A percentile compares a stretch with the other conserved stretches of the same genome.
Evolutionary conservation across 2,113 vertebrate genomes (phyloP).

Genomic region (Hystrix brachyura): DNA sequence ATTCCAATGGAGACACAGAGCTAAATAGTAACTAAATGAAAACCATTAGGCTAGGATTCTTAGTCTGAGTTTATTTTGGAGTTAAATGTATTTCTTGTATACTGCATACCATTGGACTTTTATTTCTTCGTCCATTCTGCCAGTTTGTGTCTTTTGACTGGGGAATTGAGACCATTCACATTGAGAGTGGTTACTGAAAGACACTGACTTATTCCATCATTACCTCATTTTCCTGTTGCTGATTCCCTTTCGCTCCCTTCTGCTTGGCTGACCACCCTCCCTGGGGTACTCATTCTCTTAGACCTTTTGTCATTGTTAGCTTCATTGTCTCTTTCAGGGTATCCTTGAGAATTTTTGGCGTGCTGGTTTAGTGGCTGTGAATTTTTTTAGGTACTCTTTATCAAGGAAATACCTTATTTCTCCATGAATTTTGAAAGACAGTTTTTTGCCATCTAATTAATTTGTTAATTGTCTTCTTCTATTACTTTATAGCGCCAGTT

Average conservation of each 20-base stretch:
- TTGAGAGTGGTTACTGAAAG: not conserved
- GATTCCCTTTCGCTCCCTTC: not conserved
- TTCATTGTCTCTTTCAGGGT: not conserved
- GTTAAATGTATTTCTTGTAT: not conserved
- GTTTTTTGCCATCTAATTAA: not conserved
- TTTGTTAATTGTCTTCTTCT: not conserved
- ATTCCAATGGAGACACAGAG: too few species aligned
- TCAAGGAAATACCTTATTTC: not conserved
- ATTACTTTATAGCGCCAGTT: not conserved
- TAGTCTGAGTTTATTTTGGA: not conserved
- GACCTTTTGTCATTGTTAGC: not conserved
- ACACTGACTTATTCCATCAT: not conserved
- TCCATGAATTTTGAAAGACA: not conserved
- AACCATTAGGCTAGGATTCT: not conserved
- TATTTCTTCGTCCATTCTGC: not conserved
- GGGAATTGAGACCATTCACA: not conserved
- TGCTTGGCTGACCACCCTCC: not conserved
- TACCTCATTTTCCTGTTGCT: not conserved
- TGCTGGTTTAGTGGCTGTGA: not conserved
- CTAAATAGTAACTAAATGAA: too few species aligned
- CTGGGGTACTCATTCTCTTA: not conserved
- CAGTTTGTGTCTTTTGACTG: not conserved
- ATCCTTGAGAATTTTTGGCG: not conserved
- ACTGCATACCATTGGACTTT: not conserved
- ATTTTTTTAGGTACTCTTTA: not conserved